Conservation (phyloP, 2,888 invertebrate species). For the Idaea aversata region DNA sequence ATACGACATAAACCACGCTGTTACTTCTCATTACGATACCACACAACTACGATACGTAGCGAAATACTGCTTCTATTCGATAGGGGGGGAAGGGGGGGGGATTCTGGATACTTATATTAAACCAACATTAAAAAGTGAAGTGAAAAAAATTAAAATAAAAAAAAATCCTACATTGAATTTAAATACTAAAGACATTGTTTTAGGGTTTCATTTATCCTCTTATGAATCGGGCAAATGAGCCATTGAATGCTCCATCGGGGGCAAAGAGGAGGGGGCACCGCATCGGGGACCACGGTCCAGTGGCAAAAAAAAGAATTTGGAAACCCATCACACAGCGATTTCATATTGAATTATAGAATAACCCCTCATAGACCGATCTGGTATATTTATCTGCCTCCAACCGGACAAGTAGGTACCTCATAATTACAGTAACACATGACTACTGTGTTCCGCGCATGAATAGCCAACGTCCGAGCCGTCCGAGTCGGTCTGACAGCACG, state of each 20-base stretch:
- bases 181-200: no score
- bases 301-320: neutral
- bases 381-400: constrained; percentile 17
- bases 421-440: constrained; percentile 45
- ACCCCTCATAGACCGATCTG: constrained; percentile 21
- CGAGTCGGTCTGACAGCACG: constrained; percentile 12
- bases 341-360: constrained; percentile 22
- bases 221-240: no score
- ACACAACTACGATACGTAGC: constrained; percentile 27
- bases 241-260: no score
- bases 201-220: no score
- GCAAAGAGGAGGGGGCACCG: no score
- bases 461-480: constrained; percentile 18
- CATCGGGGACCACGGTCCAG: no score
- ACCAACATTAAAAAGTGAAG: no score
- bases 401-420: constrained; percentile 19
- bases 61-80: constrained; percentile 32
- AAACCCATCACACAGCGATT: constrained; percentile 11
- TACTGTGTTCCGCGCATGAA: constrained; percentile 45
- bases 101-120: constrained; percentile 27
- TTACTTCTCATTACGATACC: constrained; percentile 44
- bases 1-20: constrained; percentile 47
- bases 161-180: no score
- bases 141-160: no score
- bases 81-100: constrained; percentile 25